phyloP scores from a whole-genome alignment of 2,113 vertebrate genomes.

The Erinaceus europaeus region DNA sequence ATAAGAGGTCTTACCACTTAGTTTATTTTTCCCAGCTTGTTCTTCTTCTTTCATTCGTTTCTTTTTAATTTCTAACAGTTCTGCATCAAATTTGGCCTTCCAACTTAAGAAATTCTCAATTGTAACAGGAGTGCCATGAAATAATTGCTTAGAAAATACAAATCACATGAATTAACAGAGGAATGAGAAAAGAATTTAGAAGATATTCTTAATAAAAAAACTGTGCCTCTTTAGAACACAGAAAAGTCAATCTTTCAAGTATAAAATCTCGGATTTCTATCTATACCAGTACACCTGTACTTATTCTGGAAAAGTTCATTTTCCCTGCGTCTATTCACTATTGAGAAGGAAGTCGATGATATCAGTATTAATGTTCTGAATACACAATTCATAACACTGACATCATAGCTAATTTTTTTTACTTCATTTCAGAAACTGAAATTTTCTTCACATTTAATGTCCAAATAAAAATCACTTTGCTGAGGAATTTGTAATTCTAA shows the following conservation, averaged over 20 bases:
- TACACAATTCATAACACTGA: not conserved
- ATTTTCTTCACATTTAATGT: not conserved
- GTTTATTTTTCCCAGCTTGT: constrained; percentile 91
- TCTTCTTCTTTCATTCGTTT: constrained; percentile 96
- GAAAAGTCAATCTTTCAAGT: not conserved
- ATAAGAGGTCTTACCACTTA: constrained; percentile 86
- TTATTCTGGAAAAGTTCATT: not conserved
- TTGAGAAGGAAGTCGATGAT: not conserved
- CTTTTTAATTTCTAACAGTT: constrained; percentile 90
- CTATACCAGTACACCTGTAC: too few relatives aligned
- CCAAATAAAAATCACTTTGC: not conserved
- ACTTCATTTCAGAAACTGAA: constrained; percentile 3
- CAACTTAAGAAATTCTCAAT: constrained; percentile 97
- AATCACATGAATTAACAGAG: constrained; percentile 46
- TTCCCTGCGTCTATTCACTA: not conserved
- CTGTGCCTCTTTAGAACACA: not conserved
- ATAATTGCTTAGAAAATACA: constrained; percentile 82
- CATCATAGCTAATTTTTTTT: not conserved
- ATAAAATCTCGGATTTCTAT: constrained; percentile 3
- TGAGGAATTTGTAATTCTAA: not conserved
- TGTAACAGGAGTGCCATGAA: constrained; percentile 97
- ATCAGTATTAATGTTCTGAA: not conserved
- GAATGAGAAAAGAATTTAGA: constrained; percentile 8
- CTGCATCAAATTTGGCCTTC: constrained; percentile 94
- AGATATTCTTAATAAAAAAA: not conserved